Evolutionary conservation across 2,797 vertebrate species (phyloP).

Genomic region (Muscicapa comitata): DNA sequence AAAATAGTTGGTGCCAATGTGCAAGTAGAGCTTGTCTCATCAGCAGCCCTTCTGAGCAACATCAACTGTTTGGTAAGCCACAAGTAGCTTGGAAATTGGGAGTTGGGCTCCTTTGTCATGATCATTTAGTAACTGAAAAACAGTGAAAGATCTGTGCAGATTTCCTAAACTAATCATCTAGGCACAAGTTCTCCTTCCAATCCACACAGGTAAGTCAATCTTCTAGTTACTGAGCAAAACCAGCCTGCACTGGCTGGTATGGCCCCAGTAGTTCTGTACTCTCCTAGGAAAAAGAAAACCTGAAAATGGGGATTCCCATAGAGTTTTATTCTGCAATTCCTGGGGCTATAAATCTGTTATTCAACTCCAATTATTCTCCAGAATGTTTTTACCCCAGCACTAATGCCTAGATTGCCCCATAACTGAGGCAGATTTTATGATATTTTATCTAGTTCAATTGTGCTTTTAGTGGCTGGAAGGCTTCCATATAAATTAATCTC

Average conservation of each 20-base stretch:
- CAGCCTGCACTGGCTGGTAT: not conserved
- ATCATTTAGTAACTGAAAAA: not conserved
- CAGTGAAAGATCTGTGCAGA: not conserved
- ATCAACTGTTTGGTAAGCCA: not conserved
- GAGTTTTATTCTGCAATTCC: not conserved
- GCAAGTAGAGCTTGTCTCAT: not conserved
- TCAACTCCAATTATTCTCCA: not conserved
- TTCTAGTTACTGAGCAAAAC: not conserved
- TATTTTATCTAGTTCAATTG: conserved; percentile 21
- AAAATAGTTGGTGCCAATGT: not conserved
- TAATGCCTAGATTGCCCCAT: not conserved
- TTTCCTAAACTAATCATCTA: not conserved
- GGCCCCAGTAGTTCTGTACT: not conserved
- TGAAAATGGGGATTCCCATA: not conserved
- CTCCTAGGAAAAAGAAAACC: not conserved
- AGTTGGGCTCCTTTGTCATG: not conserved
- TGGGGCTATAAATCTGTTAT: not conserved
- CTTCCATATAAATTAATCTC: conserved; percentile 29
- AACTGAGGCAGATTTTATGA: not conserved
- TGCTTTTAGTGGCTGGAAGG: conserved; percentile 13
- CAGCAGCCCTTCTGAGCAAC: not conserved
- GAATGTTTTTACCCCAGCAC: not conserved
- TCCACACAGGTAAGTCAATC: not conserved
- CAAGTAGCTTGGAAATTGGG: not conserved
- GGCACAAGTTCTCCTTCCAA: not conserved